Conservation (phyloP, 2,113 vertebrate genomes). For the Fulmarus glacialis region DNA sequence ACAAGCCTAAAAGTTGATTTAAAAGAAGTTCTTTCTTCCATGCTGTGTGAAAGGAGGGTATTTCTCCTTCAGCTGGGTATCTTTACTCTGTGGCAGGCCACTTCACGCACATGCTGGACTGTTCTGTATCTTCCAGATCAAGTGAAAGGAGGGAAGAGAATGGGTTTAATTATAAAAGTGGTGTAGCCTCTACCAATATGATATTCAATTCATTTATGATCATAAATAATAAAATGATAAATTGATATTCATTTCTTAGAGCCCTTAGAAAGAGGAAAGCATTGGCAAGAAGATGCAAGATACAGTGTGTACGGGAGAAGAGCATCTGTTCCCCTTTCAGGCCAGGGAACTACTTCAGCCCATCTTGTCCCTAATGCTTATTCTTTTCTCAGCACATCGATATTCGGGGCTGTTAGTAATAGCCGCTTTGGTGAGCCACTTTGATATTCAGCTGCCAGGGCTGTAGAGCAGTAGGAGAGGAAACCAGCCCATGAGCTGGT, state of each 20-base stretch:
- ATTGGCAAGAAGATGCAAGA: not conserved
- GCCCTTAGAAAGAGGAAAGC: not conserved
- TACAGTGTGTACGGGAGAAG: rapidly evolving
- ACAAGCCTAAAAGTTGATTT: not conserved
- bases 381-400: not conserved
- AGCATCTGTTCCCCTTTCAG: not conserved
- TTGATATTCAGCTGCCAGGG: not conserved
- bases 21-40: not conserved
- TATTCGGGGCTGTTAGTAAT: not conserved
- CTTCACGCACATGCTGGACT: too few relatives aligned
- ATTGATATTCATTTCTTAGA: not conserved
- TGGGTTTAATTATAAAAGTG: not conserved
- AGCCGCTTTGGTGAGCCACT: rapidly evolving
- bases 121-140: not conserved
- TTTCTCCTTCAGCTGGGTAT: not conserved
- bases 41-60: not conserved
- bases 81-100: not conserved
- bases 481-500: not conserved
- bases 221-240: not conserved
- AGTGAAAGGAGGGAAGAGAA: not conserved
- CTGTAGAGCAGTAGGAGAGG: not conserved
- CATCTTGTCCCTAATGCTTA: not conserved
- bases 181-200: not conserved
- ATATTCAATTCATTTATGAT: too few relatives aligned
- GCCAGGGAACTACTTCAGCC: not conserved